Base-by-base conservation (phyloP, 2,113 vertebrate genomes). In the Lichenostomus cassidix region DNA sequence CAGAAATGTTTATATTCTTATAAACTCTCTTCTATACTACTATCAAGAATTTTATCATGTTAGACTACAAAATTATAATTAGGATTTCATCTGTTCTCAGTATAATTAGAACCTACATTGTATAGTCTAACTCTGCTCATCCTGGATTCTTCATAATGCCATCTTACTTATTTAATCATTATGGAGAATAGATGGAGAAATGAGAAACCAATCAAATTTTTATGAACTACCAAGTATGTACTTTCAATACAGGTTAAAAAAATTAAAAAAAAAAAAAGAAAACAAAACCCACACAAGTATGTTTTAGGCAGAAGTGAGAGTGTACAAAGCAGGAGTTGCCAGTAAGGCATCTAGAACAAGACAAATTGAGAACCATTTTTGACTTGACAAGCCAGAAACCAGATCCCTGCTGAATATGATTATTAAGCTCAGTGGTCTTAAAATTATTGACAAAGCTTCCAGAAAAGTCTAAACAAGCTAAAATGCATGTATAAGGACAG, bases 141-240 rank as follows among this genome's bases (percentile, higher is more conserved):
- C 44, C 49, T 84, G 29, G 25, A 55, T 55, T 91, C 25, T 68
- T 55, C 64, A 11, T 20, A 63, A 37, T 47, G 59, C 25, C 9
- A 31, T 46, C 33, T 55, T 68, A 7, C 17, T 75, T 46, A 25
- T 81, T 87, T 83, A 63, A n/a, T 65, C 58, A 11, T 41, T 44
- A 12, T 5, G 14, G 21, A 89, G 41, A 77, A 64, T 1, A 59
- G 24, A 64, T 2, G 74, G 15, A 56, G 35, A 39, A 81, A 35
- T 24, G 5, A 78, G 50, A 59, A 83, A 80, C 7, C 0, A 0
- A 68, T 28, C 10, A 59, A 58, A 9, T n/a, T 59, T 64, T 50
- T 39, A 39, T 22, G 20, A 81, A 37, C 11, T 42, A 15, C 7
- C 7, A 77, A 17, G 49, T 9, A 2, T 25, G 11, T 16, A 11